Percentiles rank a stretch among this genome's conserved stretches.
Conservation (phyloP, 2,797 vertebrate genomes). For the Paedocypris micromegethes region DNA sequence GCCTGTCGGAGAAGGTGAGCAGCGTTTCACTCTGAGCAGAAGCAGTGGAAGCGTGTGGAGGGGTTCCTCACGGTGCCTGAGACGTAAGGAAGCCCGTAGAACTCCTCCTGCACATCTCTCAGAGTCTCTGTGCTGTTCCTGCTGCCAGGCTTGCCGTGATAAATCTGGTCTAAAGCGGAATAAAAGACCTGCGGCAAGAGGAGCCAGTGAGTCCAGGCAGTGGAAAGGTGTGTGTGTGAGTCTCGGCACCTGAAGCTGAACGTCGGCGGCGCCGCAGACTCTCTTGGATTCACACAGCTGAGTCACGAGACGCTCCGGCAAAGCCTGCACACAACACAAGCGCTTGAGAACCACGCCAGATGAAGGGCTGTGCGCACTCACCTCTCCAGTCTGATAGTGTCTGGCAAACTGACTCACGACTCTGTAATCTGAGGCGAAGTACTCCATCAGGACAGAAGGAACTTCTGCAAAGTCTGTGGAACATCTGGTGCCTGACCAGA, state of each 20-base stretch:
- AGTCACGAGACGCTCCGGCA: slow-evolving; percentile 85
- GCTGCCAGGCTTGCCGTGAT: slow-evolving; percentile 81
- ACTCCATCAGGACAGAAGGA: slow-evolving; percentile 96
- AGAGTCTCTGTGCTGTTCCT: slow-evolving; percentile 84
- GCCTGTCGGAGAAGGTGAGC: slow-evolving; percentile 65
- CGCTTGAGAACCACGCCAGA: not conserved
- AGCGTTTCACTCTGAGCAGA: not conserved
- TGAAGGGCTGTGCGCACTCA: slow-evolving; percentile 49
- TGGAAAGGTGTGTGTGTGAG: no score
- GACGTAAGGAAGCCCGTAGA: slow-evolving; percentile 84
- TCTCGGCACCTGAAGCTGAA: slow-evolving; percentile 83
- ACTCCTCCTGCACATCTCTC: slow-evolving; percentile 81
- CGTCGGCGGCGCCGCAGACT: slow-evolving; percentile 87
- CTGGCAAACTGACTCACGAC: slow-evolving; percentile 91
- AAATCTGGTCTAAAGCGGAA: slow-evolving; percentile 88
- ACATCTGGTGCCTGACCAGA: slow-evolving; percentile 84
- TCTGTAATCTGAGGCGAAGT: slow-evolving; percentile 90
- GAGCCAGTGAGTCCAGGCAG: no score
- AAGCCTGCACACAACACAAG: slow-evolving; percentile 59
- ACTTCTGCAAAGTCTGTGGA: slow-evolving; percentile 96
- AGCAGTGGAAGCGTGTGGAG: not conserved
- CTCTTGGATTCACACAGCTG: slow-evolving; percentile 93
- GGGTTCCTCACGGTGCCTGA: slow-evolving; percentile 76
- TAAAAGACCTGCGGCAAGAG: slow-evolving; percentile 81
- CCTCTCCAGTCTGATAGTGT: slow-evolving; percentile 93